Conservation (phyloP, 1,140 invertebrate species). For the Thrips palmi region DNA sequence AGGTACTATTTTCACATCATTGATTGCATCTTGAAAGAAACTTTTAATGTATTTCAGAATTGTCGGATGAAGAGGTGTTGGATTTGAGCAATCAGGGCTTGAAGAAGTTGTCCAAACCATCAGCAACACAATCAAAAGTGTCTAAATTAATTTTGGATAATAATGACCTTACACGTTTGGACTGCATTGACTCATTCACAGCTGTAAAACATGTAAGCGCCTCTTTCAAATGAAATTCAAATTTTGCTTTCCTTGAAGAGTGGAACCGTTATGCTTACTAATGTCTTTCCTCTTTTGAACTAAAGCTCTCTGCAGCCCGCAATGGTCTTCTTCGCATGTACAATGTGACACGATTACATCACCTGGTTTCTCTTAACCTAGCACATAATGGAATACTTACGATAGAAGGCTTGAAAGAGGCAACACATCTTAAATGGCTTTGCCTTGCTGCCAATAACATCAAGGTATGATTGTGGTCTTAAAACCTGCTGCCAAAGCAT, state of each 20-base stretch:
- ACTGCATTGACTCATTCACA: conserved; percentile 65
- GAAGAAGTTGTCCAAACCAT: conserved; percentile 25
- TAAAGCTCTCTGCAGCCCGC: conserved; percentile 59
- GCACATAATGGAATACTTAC: conserved; percentile 72
- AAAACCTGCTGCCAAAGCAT: no score
- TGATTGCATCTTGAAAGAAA: not conserved
- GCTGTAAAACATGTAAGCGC: conserved; percentile 58
- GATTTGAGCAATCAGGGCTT: conserved; percentile 25
- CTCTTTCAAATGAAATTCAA: no score
- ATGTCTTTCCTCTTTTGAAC: conserved; percentile 20
- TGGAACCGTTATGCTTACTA: conserved; percentile 8
- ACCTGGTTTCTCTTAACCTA: conserved; percentile 61
- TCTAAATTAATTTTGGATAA: conserved; percentile 64
- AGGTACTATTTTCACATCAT: no score
- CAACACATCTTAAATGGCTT: conserved; percentile 57
- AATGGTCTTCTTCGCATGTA: conserved; percentile 76
- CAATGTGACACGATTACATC: conserved; percentile 57
- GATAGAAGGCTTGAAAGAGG: conserved; percentile 74
- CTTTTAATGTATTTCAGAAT: not conserved
- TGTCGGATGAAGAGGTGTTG: conserved; percentile 18
- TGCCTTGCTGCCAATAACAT: conserved; percentile 54
- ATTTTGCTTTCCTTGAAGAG: conserved; percentile 8
- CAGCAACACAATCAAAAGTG: conserved; percentile 30
- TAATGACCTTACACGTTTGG: conserved; percentile 69
- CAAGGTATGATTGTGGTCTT: conserved; percentile 31